Evolutionary conservation across 1,140 invertebrate species (phyloP).

Genomic region (Brachionus rotundiformis): DNA sequence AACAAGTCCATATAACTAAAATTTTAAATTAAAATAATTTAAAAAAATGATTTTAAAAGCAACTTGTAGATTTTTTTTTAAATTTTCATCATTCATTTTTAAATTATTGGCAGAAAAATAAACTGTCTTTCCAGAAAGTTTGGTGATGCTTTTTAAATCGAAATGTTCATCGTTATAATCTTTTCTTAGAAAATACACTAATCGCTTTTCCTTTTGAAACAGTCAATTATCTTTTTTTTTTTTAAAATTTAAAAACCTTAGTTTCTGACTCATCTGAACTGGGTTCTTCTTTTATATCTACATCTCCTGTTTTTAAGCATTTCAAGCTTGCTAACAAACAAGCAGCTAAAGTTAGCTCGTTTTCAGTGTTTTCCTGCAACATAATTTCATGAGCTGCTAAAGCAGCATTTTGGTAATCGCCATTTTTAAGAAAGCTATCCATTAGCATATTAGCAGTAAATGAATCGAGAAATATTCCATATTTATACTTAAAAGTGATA

Average conservation of each 20-base stretch:
- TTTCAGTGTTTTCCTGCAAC: slow-evolving; percentile 41
- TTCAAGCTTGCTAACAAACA: slow-evolving; percentile 25
- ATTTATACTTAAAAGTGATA: slow-evolving; percentile 29
- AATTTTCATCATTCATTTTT: slow-evolving; percentile 29
- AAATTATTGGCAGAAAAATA: neutral
- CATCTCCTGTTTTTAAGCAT: neutral
- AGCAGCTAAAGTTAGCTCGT: slow-evolving; percentile 1
- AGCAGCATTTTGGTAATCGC: slow-evolving; percentile 6
- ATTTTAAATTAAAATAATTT: neutral
- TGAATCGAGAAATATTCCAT: slow-evolving; percentile 24
- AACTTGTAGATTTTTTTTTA: slow-evolving; percentile 7
- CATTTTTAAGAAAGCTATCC: slow-evolving; percentile 15
- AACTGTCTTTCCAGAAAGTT: slow-evolving; percentile 18
- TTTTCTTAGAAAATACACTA: slow-evolving; percentile 47
- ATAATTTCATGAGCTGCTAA: slow-evolving; percentile 43
- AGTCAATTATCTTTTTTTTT: neutral
- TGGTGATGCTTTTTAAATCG: slow-evolving; percentile 20
- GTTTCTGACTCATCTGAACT: neutral
- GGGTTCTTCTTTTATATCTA: neutral
- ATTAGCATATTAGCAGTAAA: slow-evolving; percentile 49
- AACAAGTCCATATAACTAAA: neutral
- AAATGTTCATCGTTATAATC: slow-evolving; percentile 46
- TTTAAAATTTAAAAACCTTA: neutral
- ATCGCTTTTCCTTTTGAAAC: neutral
- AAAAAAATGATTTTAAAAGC: neutral